Evolutionary conservation across 2,797 vertebrate genomes (phyloP).

Genomic region (Gallinago stenura): DNA sequence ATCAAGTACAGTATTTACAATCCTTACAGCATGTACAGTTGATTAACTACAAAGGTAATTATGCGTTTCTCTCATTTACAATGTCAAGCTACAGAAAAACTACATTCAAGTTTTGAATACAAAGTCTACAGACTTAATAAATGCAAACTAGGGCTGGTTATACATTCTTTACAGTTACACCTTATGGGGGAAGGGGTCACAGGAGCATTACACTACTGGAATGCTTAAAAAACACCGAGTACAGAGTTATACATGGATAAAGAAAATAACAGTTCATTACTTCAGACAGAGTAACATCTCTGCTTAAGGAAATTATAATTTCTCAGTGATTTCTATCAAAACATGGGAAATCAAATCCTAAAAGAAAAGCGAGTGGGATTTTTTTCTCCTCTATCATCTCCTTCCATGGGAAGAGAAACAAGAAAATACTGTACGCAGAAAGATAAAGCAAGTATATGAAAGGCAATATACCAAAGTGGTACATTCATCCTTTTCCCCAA

Average conservation of each 20-base stretch:
- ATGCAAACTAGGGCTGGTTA: conserved; percentile 29
- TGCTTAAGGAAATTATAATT: not conserved
- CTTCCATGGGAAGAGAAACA: conserved; percentile 53
- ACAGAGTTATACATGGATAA: not conserved
- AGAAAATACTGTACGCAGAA: not conserved
- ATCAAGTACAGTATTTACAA: conserved; percentile 75
- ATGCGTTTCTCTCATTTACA: conserved; percentile 42
- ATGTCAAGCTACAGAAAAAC: conserved; percentile 17
- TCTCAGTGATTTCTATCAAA: not conserved
- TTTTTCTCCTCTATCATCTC: not conserved
- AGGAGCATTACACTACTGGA: conserved; percentile 27
- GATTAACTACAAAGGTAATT: conserved; percentile 28
- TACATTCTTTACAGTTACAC: conserved; percentile 55
- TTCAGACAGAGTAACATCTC: not conserved
- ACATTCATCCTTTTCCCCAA: not conserved
- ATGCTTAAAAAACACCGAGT: conserved; percentile 16
- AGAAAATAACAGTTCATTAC: not conserved
- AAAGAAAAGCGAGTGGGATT: not conserved
- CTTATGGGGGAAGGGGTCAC: not conserved
- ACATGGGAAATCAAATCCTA: not conserved
- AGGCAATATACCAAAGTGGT: not conserved
- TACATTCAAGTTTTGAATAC: conserved; percentile 47
- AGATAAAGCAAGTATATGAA: not conserved
- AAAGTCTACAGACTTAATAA: conserved; percentile 50
- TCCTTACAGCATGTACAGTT: conserved; percentile 77